Evolutionary conservation across 2,113 vertebrate species (phyloP).

Genomic region (Cyphomyrus plagiostoma): DNA sequence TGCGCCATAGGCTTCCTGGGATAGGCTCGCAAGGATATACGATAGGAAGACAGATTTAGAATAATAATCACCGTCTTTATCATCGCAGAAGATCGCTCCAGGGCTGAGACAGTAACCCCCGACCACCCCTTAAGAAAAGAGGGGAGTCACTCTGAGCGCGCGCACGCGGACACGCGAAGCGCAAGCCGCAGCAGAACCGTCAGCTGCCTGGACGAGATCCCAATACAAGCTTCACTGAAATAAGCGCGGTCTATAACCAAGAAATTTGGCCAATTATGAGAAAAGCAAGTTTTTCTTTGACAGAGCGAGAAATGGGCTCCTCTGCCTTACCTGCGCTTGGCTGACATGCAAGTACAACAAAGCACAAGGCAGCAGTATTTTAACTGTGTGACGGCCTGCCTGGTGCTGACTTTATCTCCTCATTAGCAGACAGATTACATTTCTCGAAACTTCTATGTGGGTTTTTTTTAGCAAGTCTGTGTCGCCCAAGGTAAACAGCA

Average conservation of each 20-base stretch:
- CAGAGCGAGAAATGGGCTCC: background rate
- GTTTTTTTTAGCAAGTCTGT: conserved; percentile 25
- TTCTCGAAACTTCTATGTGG: conserved; percentile 30
- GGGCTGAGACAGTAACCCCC: background rate
- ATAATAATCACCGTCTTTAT: background rate
- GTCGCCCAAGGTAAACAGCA: conserved; percentile 26
- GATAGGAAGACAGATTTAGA: background rate
- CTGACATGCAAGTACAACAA: background rate
- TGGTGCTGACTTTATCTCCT: conserved; percentile 33
- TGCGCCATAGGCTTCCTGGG: background rate
- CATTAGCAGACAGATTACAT: conserved; percentile 38
- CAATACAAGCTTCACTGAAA: background rate
- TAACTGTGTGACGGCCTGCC: background rate
- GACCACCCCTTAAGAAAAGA: background rate
- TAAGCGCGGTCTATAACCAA: background rate
- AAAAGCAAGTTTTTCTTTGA: background rate
- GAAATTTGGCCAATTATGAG: background rate
- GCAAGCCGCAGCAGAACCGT: background rate
- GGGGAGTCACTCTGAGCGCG: background rate
- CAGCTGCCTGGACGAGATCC: background rate
- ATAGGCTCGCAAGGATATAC: background rate
- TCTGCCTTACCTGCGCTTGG: background rate
- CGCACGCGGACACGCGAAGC: background rate
- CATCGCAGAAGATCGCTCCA: background rate
- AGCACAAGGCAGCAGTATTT: background rate